These are phyloP conservation scores for Epistrophe eligans DNA, from an alignment of 2,888 invertebrate species.

Conservation along the genomic window DNA sequence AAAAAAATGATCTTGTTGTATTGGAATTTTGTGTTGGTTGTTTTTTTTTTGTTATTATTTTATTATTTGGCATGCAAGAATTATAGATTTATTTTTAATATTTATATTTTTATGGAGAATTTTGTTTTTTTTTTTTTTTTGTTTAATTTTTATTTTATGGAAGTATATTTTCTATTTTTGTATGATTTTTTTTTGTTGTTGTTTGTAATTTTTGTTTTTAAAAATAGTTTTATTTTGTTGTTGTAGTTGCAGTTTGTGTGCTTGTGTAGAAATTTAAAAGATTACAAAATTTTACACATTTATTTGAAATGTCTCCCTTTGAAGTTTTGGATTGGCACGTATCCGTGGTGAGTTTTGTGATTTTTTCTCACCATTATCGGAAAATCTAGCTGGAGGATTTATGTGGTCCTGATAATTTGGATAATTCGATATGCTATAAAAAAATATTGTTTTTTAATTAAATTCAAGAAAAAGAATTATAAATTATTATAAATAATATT, in stretches of 20 bases:
- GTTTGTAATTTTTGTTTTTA: conserved; percentile 68
- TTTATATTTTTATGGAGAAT: conserved; percentile 13
- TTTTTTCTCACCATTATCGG: conserved; percentile 86
- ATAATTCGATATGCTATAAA: conserved; percentile 89
- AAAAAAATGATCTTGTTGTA: conserved; percentile 57
- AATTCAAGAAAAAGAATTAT: background rate
- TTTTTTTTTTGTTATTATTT: background rate
- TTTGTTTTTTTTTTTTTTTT: too few species aligned
- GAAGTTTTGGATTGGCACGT: conserved; percentile 85
- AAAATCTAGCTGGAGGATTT: conserved; percentile 94
- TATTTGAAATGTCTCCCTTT: conserved; percentile 91
- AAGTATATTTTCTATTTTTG: conserved; percentile 66
- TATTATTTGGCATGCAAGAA: conserved; percentile 74
- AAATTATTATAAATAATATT: background rate
- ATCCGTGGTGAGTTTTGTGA: conserved; percentile 84
- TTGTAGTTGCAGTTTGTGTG: conserved; percentile 62
- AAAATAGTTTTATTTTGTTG: conserved; percentile 73
- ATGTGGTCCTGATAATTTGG: conserved; percentile 93
- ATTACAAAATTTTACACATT: conserved; percentile 86
- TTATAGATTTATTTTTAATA: conserved; percentile 33
- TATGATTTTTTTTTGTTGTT: conserved; percentile 29
- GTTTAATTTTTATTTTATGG: conserved; percentile 64
- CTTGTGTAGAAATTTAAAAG: conserved; percentile 35
- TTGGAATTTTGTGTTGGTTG: conserved; percentile 32
- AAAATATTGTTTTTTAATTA: conserved; percentile 4